Base-by-base conservation (phyloP, 2,113 vertebrate species). In the Aphelocoma coerulescens region DNA sequence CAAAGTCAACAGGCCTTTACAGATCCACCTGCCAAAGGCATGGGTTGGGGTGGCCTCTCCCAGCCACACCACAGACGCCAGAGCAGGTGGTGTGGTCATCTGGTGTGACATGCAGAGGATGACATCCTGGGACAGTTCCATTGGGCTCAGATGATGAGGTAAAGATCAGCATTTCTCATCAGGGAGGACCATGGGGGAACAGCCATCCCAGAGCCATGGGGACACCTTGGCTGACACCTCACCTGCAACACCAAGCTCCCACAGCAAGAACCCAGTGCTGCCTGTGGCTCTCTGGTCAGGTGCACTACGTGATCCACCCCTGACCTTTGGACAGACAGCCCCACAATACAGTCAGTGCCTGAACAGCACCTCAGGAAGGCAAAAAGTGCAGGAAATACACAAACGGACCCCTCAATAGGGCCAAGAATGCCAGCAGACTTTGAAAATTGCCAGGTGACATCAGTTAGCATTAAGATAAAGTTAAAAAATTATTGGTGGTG, bases 211-310 rank as follows among this genome's bases (percentile, higher is more conserved):
- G 21, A 62, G 33, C 62, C 63, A 9, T 0, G 3, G 62, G 41
- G 44, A 37, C 54, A 17, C 18, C 18, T 8, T 1, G 2, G 33
- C 59, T 37, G 69, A 11, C 5, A 4, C 39, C 44, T 18, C 5
- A 8, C 5, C 39, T 10, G 7, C 0, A 1, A 11, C 11, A 1
- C n/a, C 0, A 1, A 54, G 43, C n/a, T 39, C 66, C 37, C 3
- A 0, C n/a, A 19, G 30, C 1, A 1, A 26, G 41, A 61, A 3
- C 44, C 17, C 44, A 3, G 13, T 1, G 1, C 74, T 19, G 28
- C 55, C 73, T 3, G 6, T 1, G 32, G 26, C 14, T 59, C 41
- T 32, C 68, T 4, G 2, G 14, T 2, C 57, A 27, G 49, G 19
- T 8, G 23, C 16, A 18, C 22, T 9, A 41, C 8, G 0, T 4